Base-by-base conservation (phyloP, 2,797 vertebrate species). In the Platalea minor region DNA sequence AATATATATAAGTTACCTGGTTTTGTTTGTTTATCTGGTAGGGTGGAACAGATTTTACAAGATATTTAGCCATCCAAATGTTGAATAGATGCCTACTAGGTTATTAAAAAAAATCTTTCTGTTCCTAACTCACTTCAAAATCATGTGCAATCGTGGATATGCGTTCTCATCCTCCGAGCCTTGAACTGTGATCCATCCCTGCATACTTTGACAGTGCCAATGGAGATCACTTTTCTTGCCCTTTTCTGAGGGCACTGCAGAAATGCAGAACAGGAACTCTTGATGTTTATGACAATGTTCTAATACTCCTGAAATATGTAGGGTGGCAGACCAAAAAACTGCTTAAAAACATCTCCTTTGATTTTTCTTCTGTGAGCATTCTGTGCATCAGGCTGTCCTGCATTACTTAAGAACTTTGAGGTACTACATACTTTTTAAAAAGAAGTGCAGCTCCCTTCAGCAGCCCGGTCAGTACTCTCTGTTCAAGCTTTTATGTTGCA, bases 81-180 rank as follows among this genome's bases (percentile, higher is more conserved):
- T 45, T 59, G 18, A 75, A 41, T 39, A 87, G 43, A 31, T 76
- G 17, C 8, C 25, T 59, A 3, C n/a, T 64, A 48, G 9, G 11
- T 69, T 82, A 29, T 57, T n/a, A 6, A 77, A 54, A 39, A 72
- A 61, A 61, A 48, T 18, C 13, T 76, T 65, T 19, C 8, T 14
- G 5, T 63, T 35, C 17, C 51, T 70, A 67, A 37, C 19, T 91
- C 35, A 26, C 10, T 84, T 89, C 7, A 33, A 79, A 92, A 39
- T 70, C 21, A 7, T 5, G 5, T 41, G 16, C 29, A 56, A 0
- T 63, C 3, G 0, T 63, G 57, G 13, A 60, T 45, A 13, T 45
- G 45, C 11, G 9, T 65, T 85, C n/a, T 51, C 7, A 11, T 41
- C 9, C 81, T 67, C 28, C 56, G 28, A 45, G 13, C 45, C 31